These are phyloP conservation scores for Acanthosepion pharaonis DNA, from an alignment of 2,888 invertebrate species.

Conservation along the genomic window DNA sequence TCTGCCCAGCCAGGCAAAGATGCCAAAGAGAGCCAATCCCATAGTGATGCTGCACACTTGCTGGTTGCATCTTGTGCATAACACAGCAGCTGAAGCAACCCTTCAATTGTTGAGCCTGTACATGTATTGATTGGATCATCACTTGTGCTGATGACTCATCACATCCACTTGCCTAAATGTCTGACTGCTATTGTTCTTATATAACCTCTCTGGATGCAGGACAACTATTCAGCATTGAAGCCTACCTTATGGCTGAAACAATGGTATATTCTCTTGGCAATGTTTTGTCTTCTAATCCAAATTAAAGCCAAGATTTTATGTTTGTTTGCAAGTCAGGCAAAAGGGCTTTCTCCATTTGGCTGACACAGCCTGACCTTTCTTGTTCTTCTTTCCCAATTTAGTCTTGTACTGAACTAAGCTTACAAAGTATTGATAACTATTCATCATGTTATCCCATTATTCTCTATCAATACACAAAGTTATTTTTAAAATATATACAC, in stretches of 20 bases:
- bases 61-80: background rate
- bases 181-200: slow-evolving; percentile 12
- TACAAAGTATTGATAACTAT: background rate
- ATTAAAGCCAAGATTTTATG: too few species aligned
- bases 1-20: background rate
- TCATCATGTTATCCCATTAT: background rate
- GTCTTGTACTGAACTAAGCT: background rate
- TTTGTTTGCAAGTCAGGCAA: background rate
- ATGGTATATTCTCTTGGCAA: background rate
- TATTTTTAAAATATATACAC: too few species aligned
- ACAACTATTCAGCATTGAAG: background rate
- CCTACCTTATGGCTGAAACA: background rate
- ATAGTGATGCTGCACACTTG: background rate
- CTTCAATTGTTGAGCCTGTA: background rate
- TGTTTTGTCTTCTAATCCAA: background rate
- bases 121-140: slow-evolving; percentile 5
- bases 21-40: background rate
- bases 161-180: background rate
- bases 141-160: slow-evolving; percentile 11
- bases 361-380: background rate
- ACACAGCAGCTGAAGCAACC: background rate
- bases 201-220: background rate
- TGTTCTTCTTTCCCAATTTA: background rate
- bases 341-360: background rate
- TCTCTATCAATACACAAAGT: background rate